Evolutionary conservation across 2,113 vertebrate species (phyloP).

Genomic region (Lophochroa leadbeateri): DNA sequence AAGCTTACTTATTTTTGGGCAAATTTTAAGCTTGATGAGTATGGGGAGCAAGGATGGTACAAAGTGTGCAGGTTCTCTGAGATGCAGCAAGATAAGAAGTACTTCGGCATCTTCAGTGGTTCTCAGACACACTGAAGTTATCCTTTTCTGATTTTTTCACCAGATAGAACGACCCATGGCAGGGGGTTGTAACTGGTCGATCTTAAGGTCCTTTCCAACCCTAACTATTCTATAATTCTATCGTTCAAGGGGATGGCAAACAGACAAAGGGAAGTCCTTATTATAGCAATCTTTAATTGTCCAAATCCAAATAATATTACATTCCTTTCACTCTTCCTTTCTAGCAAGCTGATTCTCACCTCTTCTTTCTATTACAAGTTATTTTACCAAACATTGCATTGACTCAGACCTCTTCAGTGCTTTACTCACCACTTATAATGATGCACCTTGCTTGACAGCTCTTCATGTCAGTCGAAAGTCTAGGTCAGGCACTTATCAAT

Average conservation of each 20-base stretch:
- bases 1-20: neutral
- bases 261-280: neutral
- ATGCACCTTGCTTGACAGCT: constrained; percentile 70
- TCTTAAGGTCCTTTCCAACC: neutral
- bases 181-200: neutral
- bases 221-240: neutral
- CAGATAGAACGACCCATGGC: neutral
- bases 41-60: neutral
- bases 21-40: neutral
- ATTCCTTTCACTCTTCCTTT: neutral
- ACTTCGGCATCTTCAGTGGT: neutral
- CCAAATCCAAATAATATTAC: neutral
- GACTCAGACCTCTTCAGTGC: neutral
- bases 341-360: neutral
- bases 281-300: neutral
- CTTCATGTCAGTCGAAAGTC: constrained; percentile 76
- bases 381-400: neutral
- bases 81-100: neutral
- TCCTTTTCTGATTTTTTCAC: neutral
- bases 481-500: constrained; percentile 80
- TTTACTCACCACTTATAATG: constrained; percentile 29
- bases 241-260: neutral
- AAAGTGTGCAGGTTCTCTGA: neutral
- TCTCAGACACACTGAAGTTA: neutral
- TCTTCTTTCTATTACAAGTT: neutral